Evolutionary conservation across 2,797 vertebrate genomes (phyloP).

Genomic region (Cichlasoma orientale): DNA sequence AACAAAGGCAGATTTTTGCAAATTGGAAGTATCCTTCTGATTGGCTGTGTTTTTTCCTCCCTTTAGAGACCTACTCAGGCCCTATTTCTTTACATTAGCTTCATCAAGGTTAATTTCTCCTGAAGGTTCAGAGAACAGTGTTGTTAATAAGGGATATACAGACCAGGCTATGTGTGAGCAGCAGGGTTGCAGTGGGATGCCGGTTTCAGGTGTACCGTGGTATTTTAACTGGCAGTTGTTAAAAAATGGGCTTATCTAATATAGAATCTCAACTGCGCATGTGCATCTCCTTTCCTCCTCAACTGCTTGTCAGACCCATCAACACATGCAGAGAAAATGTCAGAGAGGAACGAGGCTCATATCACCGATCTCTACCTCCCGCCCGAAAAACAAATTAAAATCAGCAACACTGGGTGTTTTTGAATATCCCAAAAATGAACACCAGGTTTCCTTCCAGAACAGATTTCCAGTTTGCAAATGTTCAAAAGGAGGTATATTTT

Average conservation of each 20-base stretch:
- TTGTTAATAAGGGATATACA: not conserved
- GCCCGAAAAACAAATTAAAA: not conserved
- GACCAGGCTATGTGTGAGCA: not conserved
- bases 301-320: not conserved
- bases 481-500: not conserved
- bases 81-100: not conserved
- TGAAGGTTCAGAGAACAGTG: not conserved
- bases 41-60: not conserved
- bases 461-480: not conserved
- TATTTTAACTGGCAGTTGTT: not conserved
- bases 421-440: not conserved
- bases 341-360: not conserved
- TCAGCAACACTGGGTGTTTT: not conserved
- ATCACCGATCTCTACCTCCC: not conserved
- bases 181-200: not conserved
- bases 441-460: not conserved
- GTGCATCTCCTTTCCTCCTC: not conserved
- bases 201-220: not conserved
- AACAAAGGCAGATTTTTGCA: not conserved
- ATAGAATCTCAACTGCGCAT: not conserved
- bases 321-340: slow-evolving; percentile 9
- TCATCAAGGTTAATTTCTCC: not conserved
- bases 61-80: not conserved
- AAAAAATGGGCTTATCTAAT: not conserved
- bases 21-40: not conserved